Evolutionary conservation across 2,888 invertebrate species (phyloP).

Genomic region (Catocala fraxini): DNA sequence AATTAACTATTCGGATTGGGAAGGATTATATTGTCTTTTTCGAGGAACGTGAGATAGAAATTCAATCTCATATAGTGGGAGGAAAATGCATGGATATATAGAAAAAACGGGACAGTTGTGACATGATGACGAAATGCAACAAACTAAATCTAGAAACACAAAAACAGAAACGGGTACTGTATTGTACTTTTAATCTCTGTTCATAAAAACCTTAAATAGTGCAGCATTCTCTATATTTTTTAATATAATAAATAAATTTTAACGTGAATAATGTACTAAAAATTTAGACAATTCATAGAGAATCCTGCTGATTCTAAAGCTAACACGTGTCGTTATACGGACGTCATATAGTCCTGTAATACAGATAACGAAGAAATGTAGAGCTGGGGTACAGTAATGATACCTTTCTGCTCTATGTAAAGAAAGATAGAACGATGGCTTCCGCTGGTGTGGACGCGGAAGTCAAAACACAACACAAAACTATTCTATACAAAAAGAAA

Average conservation of each 20-base stretch:
- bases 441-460: constrained; percentile 46
- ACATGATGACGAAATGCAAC: background rate
- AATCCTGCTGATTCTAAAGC: constrained; percentile 53
- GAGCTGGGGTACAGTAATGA: constrained; percentile 74
- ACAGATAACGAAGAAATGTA: constrained; percentile 45
- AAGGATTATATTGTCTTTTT: no score
- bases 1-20: no score
- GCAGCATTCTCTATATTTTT: constrained; percentile 57
- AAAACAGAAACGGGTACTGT: constrained; percentile 73
- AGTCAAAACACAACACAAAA: constrained; percentile 62
- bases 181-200: constrained; percentile 75
- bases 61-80: no score
- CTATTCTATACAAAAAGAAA: constrained; percentile 62
- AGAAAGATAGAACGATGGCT: constrained; percentile 49
- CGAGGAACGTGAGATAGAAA: no score
- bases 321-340: constrained; percentile 53
- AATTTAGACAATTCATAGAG: constrained; percentile 40
- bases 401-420: constrained; percentile 69
- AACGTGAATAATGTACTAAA: background rate
- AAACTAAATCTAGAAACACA: constrained; percentile 60
- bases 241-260: background rate
- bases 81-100: background rate
- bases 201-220: constrained; percentile 41
- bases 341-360: constrained; percentile 59
- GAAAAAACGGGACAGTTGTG: background rate